A percentile compares a stretch with the other conserved stretches of the same genome.
These are phyloP conservation scores for Melospiza melodia DNA, from an alignment of 2,113 vertebrate species.

Conservation along the genomic window DNA sequence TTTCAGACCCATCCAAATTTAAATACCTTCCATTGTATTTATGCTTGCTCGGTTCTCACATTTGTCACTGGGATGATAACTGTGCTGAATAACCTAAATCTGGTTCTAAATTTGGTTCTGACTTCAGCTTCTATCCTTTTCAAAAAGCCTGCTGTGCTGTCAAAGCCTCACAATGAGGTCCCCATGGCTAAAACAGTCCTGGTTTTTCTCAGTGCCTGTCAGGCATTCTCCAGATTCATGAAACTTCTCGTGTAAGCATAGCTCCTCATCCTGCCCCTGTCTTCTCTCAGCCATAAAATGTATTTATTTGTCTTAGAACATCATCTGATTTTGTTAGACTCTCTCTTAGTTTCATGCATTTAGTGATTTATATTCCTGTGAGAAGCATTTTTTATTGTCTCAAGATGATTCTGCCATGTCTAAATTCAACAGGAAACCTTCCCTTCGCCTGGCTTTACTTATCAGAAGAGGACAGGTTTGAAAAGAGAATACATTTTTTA, in stretches of 20 bases:
- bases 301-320: not conserved
- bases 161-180: not conserved
- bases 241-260: not conserved
- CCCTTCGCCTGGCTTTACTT: not conserved
- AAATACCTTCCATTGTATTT: constrained; percentile 67
- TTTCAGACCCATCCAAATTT: constrained; percentile 69
- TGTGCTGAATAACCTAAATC: not conserved
- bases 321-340: not conserved
- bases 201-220: not conserved
- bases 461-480: not conserved
- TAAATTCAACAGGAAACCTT: not conserved
- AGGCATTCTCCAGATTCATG: not conserved
- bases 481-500: not conserved
- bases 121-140: constrained; percentile 5
- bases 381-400: not conserved
- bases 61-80: constrained; percentile 34
- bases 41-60: constrained; percentile 27
- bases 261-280: not conserved
- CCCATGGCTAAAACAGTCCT: not conserved
- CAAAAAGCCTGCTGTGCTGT: not conserved
- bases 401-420: not conserved
- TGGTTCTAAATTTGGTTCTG: constrained; percentile 19
- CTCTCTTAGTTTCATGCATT: not conserved
- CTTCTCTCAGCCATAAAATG: not conserved
- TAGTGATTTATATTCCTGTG: not conserved